Conservation (phyloP, 2,888 invertebrate genomes). For the Synergus itoensis region DNA sequence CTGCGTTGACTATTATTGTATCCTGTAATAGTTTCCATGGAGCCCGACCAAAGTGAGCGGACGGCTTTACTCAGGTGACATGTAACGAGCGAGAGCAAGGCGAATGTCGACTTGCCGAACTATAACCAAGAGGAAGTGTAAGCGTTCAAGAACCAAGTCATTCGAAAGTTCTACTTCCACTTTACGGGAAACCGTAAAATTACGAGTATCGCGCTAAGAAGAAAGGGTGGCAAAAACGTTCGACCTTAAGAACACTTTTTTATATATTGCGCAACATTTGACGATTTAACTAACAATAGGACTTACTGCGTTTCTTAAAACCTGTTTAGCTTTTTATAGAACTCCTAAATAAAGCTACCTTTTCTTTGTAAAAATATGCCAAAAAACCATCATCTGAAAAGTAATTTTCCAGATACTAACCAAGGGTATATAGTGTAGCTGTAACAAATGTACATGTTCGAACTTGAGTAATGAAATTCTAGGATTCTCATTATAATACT, state of each 20-base stretch:
- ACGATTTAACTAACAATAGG: background rate
- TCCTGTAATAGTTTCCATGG: conserved; percentile 46
- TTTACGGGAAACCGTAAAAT: conserved; percentile 49
- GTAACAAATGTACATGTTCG: too few species aligned
- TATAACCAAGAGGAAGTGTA: conserved; percentile 48
- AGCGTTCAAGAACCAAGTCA: conserved; percentile 50
- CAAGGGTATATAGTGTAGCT: too few species aligned
- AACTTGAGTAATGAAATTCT: too few species aligned
- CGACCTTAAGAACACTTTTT: background rate
- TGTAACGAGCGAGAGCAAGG: conserved; percentile 56
- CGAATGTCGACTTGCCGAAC: conserved; percentile 39
- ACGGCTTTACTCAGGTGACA: conserved; percentile 56
- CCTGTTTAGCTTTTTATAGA: background rate
- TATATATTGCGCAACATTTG: background rate
- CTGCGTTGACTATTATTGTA: conserved; percentile 23
- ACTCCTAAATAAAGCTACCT: too few species aligned
- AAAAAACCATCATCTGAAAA: too few species aligned
- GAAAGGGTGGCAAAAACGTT: background rate
- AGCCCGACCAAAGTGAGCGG: conserved; percentile 60
- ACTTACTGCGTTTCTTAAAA: background rate
- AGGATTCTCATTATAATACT: background rate
- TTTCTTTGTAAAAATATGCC: too few species aligned
- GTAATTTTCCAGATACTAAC: too few species aligned
- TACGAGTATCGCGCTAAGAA: background rate
- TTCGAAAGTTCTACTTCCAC: conserved; percentile 53